Evolutionary conservation across 2,888 invertebrate genomes (phyloP), one percentile per base, ranked within the genome.

Genomic region (Dolomedes plantarius): DNA sequence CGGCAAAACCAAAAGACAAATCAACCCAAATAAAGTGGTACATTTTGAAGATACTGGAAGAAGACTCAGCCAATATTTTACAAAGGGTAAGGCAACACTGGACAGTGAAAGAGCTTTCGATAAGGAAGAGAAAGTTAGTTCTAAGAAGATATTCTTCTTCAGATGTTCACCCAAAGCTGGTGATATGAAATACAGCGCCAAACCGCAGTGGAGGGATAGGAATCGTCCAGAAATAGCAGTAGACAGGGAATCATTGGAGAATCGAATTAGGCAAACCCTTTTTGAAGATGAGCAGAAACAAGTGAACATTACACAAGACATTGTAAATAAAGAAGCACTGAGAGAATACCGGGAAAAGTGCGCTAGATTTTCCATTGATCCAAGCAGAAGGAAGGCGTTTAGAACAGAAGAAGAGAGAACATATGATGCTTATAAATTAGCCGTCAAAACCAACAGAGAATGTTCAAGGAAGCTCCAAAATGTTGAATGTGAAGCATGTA

Each of bases 301-400:
- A 2, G 16, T 23, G 23, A 23, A 36, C 6, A 2, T 36, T 3
- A 65, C 73, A 7, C 19, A 65, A 11, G 29, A 23, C 2, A 13
- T 74, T 3, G 56, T 81, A 0, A 73, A 81, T 50, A 56, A 74
- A 16, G n/a, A 74, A 28, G 73, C 80, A 27, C 28, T 81, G 11
- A 23, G 13, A 23, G 36, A 74, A 23, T 81, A 50, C 13, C 1
- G 27, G 0, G 36, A 36, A 16, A 81, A 36, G 28, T 64, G 16
- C 19, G 27, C 36, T 0, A 56, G 56, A 13, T 16, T 41, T 29
- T 1, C 32, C 16, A n/a, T n/a, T n/a, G n/a, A n/a, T n/a, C n/a
- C n/a, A n/a, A 16, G 0, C n/a, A 67, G 3, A 19, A 9, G n/a
- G 13, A 32, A n/a, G 3, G 5, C 32, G 27, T 27, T 6, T 1